Conservation (phyloP, 2,888 invertebrate genomes). For the Tenthredo distinguenda region DNA sequence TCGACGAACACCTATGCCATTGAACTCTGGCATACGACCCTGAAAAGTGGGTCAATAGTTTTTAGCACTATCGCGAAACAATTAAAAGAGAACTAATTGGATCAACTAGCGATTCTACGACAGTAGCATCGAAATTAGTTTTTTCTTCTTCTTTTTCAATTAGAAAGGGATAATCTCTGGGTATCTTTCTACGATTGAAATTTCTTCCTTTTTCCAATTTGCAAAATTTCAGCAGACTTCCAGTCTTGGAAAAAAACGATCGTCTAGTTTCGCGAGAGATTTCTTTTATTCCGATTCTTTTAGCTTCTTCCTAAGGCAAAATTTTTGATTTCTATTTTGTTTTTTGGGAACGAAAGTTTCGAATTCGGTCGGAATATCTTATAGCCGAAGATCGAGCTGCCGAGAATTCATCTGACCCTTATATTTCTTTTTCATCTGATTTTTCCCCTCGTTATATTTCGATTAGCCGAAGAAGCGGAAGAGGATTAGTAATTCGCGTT, state of each 20-base stretch:
- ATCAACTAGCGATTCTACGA: neutral
- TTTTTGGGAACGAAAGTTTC: neutral
- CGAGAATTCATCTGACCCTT: neutral
- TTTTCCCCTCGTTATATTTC: neutral
- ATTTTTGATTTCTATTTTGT: neutral
- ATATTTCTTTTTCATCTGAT: neutral
- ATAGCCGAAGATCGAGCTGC: neutral
- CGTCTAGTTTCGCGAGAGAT: neutral
- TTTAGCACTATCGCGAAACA: neutral
- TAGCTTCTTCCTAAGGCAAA: neutral
- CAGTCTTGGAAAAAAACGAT: neutral
- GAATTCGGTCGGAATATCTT: neutral
- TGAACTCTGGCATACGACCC: neutral
- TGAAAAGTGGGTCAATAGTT: neutral
- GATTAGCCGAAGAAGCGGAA: neutral
- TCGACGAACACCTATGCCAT: neutral
- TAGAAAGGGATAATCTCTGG: no score
- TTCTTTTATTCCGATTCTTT: neutral
- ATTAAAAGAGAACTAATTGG: neutral
- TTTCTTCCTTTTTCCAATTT: neutral
- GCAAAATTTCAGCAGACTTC: neutral
- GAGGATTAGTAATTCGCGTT: slow-evolving; percentile 11
- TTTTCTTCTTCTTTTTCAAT: neutral
- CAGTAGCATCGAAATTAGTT: neutral
- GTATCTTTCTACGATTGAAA: neutral